Evolutionary conservation across 2,113 vertebrate species (phyloP).

Genomic region (Amblyornis subalaris): DNA sequence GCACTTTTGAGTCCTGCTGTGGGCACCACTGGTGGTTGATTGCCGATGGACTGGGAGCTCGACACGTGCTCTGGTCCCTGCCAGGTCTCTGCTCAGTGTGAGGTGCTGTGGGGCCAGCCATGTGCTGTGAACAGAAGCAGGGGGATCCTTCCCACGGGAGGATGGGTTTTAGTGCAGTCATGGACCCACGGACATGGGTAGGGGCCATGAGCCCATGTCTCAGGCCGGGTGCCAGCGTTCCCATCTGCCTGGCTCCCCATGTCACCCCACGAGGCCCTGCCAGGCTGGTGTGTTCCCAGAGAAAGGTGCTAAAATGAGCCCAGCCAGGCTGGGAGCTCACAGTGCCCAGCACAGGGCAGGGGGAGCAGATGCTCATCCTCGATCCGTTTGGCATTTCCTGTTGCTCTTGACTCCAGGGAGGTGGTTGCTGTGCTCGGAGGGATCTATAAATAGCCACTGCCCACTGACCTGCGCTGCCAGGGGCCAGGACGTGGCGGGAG

Average conservation of each 20-base stretch:
- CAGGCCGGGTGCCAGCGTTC: rapidly evolving
- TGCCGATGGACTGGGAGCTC: neutral
- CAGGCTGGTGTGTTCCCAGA: neutral
- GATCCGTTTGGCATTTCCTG: neutral
- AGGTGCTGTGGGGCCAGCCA: neutral
- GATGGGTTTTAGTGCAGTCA: neutral
- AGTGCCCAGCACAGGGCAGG: neutral
- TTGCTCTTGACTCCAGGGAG: neutral
- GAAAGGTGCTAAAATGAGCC: neutral
- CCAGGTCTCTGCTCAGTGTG: neutral
- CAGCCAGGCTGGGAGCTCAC: neutral
- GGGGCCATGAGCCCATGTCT: rapidly evolving
- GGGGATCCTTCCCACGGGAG: neutral
- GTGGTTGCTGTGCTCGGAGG: neutral
- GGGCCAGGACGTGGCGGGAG: neutral
- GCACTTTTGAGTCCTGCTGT: too few species aligned
- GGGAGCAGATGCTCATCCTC: neutral
- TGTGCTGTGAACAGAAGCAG: rapidly evolving
- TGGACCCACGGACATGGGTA: rapidly evolving
- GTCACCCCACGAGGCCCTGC: neutral
- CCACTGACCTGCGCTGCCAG: neutral
- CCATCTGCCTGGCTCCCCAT: neutral
- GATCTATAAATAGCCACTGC: conserved; percentile 28
- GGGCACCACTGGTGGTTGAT: too few species aligned
- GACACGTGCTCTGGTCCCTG: neutral